Evolutionary conservation across 2,888 invertebrate genomes (phyloP).

Genomic region (Patella depressa): DNA sequence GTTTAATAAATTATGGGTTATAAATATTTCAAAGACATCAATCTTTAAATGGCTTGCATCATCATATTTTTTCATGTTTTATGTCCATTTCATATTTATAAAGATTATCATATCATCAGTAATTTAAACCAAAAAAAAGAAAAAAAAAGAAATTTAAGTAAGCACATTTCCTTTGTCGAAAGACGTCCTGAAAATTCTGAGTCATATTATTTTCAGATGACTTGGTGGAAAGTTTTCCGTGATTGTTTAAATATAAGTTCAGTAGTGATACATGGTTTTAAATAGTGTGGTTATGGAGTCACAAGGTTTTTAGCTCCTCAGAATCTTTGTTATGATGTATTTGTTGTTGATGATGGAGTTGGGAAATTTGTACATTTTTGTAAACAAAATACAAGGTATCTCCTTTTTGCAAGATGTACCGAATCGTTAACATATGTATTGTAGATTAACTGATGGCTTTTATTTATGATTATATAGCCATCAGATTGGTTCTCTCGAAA

Average conservation of each 20-base stretch:
- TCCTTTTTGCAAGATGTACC: background rate
- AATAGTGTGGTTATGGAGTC: slow-evolving; percentile 35
- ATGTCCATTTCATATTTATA: slow-evolving; percentile 7
- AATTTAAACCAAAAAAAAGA: background rate
- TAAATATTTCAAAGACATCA: background rate
- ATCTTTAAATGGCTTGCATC: background rate
- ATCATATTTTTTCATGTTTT: slow-evolving; percentile 8
- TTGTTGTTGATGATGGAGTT: slow-evolving; percentile 24
- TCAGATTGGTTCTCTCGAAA: slow-evolving; percentile 15
- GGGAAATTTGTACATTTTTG: slow-evolving; percentile 30
- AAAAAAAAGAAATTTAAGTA: slow-evolving; percentile 11
- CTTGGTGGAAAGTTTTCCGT: slow-evolving; percentile 32
- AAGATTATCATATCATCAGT: slow-evolving; percentile 2
- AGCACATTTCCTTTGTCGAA: slow-evolving; percentile 41
- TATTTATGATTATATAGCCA: slow-evolving; percentile 2
- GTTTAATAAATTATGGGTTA: background rate
- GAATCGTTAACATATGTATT: too few relatives aligned
- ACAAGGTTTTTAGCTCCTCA: slow-evolving; percentile 34
- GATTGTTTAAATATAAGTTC: slow-evolving; percentile 34
- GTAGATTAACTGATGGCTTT: too few relatives aligned
- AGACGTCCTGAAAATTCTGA: slow-evolving; percentile 7
- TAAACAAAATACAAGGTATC: slow-evolving; percentile 16
- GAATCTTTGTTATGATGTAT: slow-evolving; percentile 25
- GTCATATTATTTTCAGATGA: slow-evolving; percentile 9
- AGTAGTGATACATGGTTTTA: slow-evolving; percentile 37